These are phyloP conservation scores for Dolichallabes microphthalmus DNA, from an alignment of 2,113 vertebrate species.

Conservation along the genomic window DNA sequence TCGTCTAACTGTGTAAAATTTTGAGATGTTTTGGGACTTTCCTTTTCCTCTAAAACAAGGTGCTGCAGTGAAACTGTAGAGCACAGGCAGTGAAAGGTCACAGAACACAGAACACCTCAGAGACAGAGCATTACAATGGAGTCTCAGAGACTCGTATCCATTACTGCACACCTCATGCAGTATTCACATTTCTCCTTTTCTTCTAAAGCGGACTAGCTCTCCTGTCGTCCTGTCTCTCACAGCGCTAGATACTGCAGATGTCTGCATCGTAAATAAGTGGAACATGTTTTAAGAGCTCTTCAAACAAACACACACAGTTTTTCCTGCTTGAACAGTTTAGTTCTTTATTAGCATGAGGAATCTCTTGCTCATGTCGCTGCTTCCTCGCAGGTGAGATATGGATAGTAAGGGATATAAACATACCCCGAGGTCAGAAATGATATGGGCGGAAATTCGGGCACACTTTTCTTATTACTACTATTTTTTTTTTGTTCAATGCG, in stretches of 20 bases:
- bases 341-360: not conserved
- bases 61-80: conserved; percentile 5
- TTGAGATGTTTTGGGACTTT: not conserved
- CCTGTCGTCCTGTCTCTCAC: not conserved
- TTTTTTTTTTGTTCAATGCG: not conserved
- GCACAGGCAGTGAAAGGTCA: conserved; percentile 27
- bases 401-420: not conserved
- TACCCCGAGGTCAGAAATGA: not conserved
- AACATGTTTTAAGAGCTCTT: not conserved
- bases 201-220: not conserved
- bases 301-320: not conserved
- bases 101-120: conserved; percentile 2
- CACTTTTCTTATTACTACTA: not conserved
- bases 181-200: conserved; percentile 37
- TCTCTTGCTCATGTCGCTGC: not conserved
- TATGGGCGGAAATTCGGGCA: not conserved
- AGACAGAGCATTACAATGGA: conserved; percentile 27
- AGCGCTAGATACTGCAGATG: not conserved
- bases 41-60: not conserved
- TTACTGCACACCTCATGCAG: conserved; percentile 44
- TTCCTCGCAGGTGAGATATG: not conserved
- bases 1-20: not conserved
- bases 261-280: not conserved
- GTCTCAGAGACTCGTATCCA: conserved; percentile 19
- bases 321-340: not conserved